phyloP scores from a whole-genome alignment of 2,888 invertebrate genomes.

The Lapara coniferarum region DNA sequence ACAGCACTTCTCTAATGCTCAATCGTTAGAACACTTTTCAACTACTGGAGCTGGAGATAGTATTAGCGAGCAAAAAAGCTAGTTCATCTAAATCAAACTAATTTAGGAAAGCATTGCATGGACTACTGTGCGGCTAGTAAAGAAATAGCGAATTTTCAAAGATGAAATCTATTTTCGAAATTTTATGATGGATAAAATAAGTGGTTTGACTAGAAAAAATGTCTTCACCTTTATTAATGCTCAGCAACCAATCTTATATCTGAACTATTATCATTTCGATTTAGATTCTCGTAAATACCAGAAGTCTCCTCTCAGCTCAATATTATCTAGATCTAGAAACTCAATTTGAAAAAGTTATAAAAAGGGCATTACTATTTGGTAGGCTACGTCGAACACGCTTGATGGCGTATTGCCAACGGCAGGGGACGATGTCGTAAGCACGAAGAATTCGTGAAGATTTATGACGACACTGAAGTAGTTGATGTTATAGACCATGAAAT shows the following conservation, averaged over 20 bases:
- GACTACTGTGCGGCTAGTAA: constrained; percentile 68
- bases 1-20: constrained; percentile 76
- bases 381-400: constrained; percentile 1
- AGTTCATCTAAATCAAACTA: constrained; percentile 60
- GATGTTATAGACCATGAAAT: constrained; percentile 28
- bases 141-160: constrained; percentile 45
- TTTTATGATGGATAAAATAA: constrained; percentile 4
- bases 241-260: neutral
- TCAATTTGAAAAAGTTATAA: constrained; percentile 1
- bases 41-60: constrained; percentile 54
- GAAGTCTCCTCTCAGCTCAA: neutral
- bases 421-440: constrained; percentile 28
- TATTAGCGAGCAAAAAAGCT: constrained; percentile 66
- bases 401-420: constrained; percentile 8
- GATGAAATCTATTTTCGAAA: constrained; percentile 22
- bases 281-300: neutral
- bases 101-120: constrained; percentile 68
- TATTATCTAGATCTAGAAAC: neutral
- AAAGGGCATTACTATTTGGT: neutral
- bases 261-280: neutral
- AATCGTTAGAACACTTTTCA: constrained; percentile 52
- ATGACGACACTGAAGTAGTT: constrained; percentile 28
- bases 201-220: neutral
- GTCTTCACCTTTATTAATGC: too few species aligned
- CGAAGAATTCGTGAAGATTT: constrained; percentile 30